A percentile compares a stretch with the other conserved stretches of the same genome.
Evolutionary conservation across 2,113 vertebrate species (phyloP).

Genomic region (Elgaria multicarinata): DNA sequence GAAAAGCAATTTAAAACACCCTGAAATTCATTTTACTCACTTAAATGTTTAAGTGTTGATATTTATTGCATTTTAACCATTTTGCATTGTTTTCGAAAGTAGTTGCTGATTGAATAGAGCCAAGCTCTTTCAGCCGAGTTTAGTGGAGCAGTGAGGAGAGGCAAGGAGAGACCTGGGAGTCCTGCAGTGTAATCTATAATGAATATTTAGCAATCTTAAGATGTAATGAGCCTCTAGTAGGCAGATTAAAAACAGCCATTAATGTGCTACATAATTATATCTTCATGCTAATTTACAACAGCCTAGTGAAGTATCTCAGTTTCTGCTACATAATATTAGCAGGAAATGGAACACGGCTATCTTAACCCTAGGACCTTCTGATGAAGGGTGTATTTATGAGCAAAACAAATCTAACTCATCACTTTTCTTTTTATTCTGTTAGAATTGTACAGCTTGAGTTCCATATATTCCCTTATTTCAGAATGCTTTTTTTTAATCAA

Average conservation of each 20-base stretch:
- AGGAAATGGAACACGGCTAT: neutral
- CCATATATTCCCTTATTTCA: neutral
- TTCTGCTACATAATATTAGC: slow-evolving; percentile 11
- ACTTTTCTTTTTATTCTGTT: neutral
- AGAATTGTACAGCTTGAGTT: slow-evolving; percentile 5
- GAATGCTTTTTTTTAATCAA: neutral
- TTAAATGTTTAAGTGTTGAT: slow-evolving; percentile 69
- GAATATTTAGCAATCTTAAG: neutral
- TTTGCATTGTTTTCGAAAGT: slow-evolving; percentile 48
- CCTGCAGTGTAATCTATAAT: neutral
- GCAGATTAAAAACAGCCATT: slow-evolving; percentile 46
- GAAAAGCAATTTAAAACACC: slow-evolving; percentile 62
- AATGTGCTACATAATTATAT: slow-evolving; percentile 34
- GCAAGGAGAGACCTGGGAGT: neutral
- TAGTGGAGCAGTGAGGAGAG: slow-evolving; percentile 27
- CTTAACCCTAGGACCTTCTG: neutral
- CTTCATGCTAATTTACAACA: slow-evolving; percentile 26
- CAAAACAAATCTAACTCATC: neutral
- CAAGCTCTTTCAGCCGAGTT: slow-evolving; percentile 46
- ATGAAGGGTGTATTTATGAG: neutral
- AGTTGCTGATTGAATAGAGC: slow-evolving; percentile 48
- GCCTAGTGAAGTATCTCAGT: neutral
- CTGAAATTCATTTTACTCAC: slow-evolving; percentile 62
- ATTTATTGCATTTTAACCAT: slow-evolving; percentile 65
- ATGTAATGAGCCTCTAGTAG: slow-evolving; percentile 17